phyloP scores from a whole-genome alignment of 2,888 invertebrate genomes.

The Hirtodrosophila duncani region DNA sequence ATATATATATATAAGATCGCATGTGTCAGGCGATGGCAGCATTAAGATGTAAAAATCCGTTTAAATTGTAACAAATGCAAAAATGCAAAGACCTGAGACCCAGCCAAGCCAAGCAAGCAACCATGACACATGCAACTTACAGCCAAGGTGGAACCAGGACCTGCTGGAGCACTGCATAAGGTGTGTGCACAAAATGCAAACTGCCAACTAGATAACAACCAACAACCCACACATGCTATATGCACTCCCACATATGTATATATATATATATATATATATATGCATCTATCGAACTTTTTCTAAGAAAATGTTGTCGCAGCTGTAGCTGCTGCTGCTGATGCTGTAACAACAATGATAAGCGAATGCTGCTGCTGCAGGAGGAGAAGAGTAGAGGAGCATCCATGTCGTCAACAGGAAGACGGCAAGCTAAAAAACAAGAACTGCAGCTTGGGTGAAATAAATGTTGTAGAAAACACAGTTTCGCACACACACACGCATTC shows the following conservation, averaged over 20 bases:
- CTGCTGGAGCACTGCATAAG: slow-evolving; percentile 20
- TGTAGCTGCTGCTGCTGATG: slow-evolving; percentile 32
- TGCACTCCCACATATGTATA: not conserved
- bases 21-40: slow-evolving; percentile 32
- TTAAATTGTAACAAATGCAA: slow-evolving; percentile 65
- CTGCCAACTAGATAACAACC: slow-evolving; percentile 41
- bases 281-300: slow-evolving; percentile 40
- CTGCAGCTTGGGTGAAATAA: slow-evolving; percentile 27
- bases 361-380: slow-evolving; percentile 34
- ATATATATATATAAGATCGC: slow-evolving; percentile 27
- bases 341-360: slow-evolving; percentile 65
- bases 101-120: no score
- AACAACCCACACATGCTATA: slow-evolving; percentile 9
- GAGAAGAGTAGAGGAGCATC: slow-evolving; percentile 24
- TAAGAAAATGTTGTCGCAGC: slow-evolving; percentile 43
- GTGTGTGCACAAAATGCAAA: slow-evolving; percentile 50
- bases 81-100: slow-evolving; percentile 8
- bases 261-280: slow-evolving; percentile 16
- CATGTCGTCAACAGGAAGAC: slow-evolving; percentile 39
- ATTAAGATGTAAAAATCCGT: slow-evolving; percentile 54
- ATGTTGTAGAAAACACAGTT: slow-evolving; percentile 31
- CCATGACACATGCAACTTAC: no score
- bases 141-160: no score
- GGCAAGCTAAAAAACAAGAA: slow-evolving; percentile 21
- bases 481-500: slow-evolving; percentile 3